phyloP scores from a whole-genome alignment of 2,888 invertebrate genomes.

The Thymelicus lineola region DNA sequence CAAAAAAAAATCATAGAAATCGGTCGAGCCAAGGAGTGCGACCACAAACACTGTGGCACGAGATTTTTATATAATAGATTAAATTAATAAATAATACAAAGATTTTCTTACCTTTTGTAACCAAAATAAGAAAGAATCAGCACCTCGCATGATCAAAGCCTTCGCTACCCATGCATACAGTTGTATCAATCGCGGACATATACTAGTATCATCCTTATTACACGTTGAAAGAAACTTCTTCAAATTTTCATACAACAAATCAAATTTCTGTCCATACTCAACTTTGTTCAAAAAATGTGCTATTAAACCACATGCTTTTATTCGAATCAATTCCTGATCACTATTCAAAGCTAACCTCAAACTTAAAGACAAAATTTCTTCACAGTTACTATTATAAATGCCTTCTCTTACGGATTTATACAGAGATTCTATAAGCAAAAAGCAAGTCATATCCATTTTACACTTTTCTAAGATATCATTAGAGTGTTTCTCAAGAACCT shows the following conservation, averaged over 20 bases:
- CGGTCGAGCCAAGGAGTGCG: too few relatives aligned
- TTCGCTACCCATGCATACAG: slow-evolving; percentile 76
- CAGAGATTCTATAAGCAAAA: slow-evolving; percentile 80
- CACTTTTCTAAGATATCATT: slow-evolving; percentile 58
- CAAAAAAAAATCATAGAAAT: too few relatives aligned
- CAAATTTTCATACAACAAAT: slow-evolving; percentile 65
- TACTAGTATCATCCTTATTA: slow-evolving; percentile 51
- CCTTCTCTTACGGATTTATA: slow-evolving; percentile 75
- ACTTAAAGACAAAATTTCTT: slow-evolving; percentile 66
- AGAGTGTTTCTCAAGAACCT: slow-evolving; percentile 60
- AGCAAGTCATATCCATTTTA: slow-evolving; percentile 58
- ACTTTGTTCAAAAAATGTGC: slow-evolving; percentile 86
- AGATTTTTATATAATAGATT: too few relatives aligned
- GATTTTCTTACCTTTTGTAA: slow-evolving; percentile 65
- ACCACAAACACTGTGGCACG: too few relatives aligned
- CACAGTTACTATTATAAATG: slow-evolving; percentile 61
- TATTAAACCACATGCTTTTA: slow-evolving; percentile 77
- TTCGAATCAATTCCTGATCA: slow-evolving; percentile 60
- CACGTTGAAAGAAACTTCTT: slow-evolving; percentile 58
- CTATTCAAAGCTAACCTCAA: slow-evolving; percentile 65
- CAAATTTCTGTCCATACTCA: slow-evolving; percentile 69
- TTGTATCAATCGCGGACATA: slow-evolving; percentile 63
- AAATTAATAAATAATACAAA: slow-evolving; percentile 18
- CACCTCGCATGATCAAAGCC: slow-evolving; percentile 70
- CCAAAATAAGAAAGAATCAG: slow-evolving; percentile 71